Base-by-base conservation (phyloP, 2,888 invertebrate genomes). In the Acleris laterana region DNA sequence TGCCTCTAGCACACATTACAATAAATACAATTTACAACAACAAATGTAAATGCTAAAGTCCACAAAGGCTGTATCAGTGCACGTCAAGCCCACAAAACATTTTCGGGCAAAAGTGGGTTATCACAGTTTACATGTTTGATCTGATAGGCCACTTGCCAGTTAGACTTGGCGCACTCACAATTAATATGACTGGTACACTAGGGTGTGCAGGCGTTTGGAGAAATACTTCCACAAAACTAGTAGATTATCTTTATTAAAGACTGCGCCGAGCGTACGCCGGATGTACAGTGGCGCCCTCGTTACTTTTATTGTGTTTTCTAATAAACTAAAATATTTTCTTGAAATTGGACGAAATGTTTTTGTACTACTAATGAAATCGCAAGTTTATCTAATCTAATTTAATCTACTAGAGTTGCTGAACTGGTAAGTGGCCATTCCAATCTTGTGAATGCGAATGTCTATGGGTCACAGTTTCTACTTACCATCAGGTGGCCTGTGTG, bases 71-170 rank as follows among this genome's bases (percentile, higher is more conserved):
- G 42, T 82, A 84, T 85, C 84, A 81, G 70, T 69, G 72, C 72
- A 72, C 72, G 83, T 85, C 87, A 84, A 78, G 77, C 68, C 77
- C 82, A 85, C 82, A 85, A 82, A 81, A 83, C 82, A 80, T 82
- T 83, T 82, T 79, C 79, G 72, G 73, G 70, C 72, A 78, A 81
- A 88, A 84, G 77, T 87, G 80, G 88, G 89, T 85, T 89, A 89
- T 85, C 85, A 77, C 76, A 73, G 70, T 78, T 78, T 72, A 76
- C 84, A 79, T 78, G 68, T 69, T 70, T 67, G 78, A 90, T 89
- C 90, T 78, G 90, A 90, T 90, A 90, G 84, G 85, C 79, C 72
- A 71, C 74, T 79, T 87, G 90, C 90, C 90, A 89, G 88, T 75
- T 72, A 68, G 77, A 82, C 82, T 88, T 88, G 88, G 85, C 89